Evolutionary conservation across 2,888 invertebrate species (phyloP).

Genomic region (Alcis repandata): DNA sequence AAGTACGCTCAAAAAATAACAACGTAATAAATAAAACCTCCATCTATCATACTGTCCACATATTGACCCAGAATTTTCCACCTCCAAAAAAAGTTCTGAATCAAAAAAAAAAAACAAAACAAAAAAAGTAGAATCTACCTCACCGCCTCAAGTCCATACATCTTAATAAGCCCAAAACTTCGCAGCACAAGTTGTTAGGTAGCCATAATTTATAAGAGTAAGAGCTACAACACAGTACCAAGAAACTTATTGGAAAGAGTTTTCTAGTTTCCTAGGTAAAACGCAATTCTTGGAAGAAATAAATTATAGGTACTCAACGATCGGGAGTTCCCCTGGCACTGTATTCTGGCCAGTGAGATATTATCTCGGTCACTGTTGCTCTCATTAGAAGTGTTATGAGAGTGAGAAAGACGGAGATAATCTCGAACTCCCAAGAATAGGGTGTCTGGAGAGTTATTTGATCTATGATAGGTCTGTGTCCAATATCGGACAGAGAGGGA

Average conservation of each 20-base stretch:
- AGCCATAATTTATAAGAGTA: slow-evolving; percentile 43
- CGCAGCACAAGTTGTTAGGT: slow-evolving; percentile 27
- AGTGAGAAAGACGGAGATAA: no score
- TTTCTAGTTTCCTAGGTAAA: slow-evolving; percentile 40
- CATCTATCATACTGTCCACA: no score
- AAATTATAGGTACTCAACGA: slow-evolving; percentile 46
- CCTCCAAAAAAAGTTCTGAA: not conserved
- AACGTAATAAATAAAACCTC: no score
- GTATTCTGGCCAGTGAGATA: no score
- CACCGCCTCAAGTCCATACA: slow-evolving; percentile 18
- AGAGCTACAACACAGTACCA: slow-evolving; percentile 40
- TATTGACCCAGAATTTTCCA: no score
- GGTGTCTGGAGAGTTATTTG: slow-evolving; percentile 32
- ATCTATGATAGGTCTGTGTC: slow-evolving; percentile 26
- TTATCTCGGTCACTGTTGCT: no score
- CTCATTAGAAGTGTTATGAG: no score
- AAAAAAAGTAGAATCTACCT: slow-evolving; percentile 10
- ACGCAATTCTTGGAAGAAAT: slow-evolving; percentile 44
- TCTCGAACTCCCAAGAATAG: no score
- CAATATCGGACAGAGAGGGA: slow-evolving; percentile 12
- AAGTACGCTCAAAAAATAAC: no score
- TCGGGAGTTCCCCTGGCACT: slow-evolving; percentile 21
- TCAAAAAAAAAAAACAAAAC: not conserved
- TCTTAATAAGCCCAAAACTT: slow-evolving; percentile 42
- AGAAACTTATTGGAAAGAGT: slow-evolving; percentile 48